phyloP scores from a whole-genome alignment of 2,888 invertebrate species.

The Carterocephalus palaemon region DNA sequence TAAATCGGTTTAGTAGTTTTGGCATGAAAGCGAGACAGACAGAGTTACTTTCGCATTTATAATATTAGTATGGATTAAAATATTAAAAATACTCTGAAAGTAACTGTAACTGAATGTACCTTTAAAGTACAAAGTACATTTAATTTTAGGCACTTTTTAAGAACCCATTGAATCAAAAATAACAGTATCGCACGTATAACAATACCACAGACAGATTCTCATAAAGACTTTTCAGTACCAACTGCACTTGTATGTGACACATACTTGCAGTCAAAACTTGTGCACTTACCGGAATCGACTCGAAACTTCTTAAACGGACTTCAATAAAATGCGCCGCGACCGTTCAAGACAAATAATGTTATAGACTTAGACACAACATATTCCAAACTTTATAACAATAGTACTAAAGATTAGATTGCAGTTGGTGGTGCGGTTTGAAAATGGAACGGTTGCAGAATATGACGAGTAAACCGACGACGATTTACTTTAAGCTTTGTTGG shows the following conservation, averaged over 20 bases:
- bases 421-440: neutral
- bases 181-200: too few species aligned
- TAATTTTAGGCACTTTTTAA: too few species aligned
- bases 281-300: slow-evolving; percentile 19
- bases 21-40: too few species aligned
- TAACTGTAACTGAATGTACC: too few species aligned
- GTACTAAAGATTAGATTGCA: slow-evolving; percentile 3
- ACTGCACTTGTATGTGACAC: slow-evolving; percentile 4
- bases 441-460: slow-evolving; percentile 2
- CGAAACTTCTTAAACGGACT: slow-evolving; percentile 22
- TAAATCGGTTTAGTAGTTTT: too few species aligned
- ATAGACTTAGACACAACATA: slow-evolving; percentile 1
- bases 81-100: too few species aligned
- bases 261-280: slow-evolving; percentile 10
- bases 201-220: too few species aligned
- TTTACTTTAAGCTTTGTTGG: slow-evolving; percentile 2
- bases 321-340: slow-evolving; percentile 19
- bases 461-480: neutral
- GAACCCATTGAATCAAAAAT: too few species aligned
- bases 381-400: slow-evolving; percentile 7
- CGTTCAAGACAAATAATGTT: slow-evolving; percentile 6
- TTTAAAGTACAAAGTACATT: too few species aligned
- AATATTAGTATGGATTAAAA: too few species aligned
- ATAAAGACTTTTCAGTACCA: too few species aligned
- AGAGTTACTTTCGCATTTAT: too few species aligned